A percentile compares a stretch with the other conserved stretches of the same genome.
Evolutionary conservation across 2,888 invertebrate species (phyloP).

Genomic region (Glyphotaelius pellucidus): DNA sequence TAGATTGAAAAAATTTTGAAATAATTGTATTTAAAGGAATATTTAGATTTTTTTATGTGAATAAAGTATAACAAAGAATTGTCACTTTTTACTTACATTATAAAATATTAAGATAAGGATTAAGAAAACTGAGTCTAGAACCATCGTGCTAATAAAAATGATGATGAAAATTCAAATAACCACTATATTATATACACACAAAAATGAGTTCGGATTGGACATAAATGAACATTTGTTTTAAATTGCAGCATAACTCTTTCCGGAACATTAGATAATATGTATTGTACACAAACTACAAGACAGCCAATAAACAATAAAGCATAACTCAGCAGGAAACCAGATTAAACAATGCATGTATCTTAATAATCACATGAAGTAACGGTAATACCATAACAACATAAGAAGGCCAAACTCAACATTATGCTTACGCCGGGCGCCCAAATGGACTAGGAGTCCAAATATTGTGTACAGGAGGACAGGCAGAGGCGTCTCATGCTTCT

Average conservation of each 20-base stretch:
- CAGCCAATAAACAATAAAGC: not conserved
- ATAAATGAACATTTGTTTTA: not conserved
- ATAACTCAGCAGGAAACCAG: not conserved
- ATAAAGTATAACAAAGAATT: not conserved
- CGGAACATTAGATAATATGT: not conserved
- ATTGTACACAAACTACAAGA: not conserved
- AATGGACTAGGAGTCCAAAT: slow-evolving; percentile 76
- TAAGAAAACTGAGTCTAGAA: not conserved
- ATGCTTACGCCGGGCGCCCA: slow-evolving; percentile 78
- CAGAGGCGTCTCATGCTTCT: slow-evolving; percentile 68
- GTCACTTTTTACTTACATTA: not conserved
- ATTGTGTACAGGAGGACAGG: slow-evolving; percentile 76
- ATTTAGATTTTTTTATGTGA: not conserved
- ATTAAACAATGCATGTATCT: not conserved
- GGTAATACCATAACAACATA: slow-evolving; percentile 11
- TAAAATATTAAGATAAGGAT: not conserved
- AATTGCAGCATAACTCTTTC: not conserved
- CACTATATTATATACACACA: not conserved
- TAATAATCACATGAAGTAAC: slow-evolving; percentile 3
- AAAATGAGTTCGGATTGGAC: not conserved
- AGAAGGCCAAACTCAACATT: slow-evolving; percentile 16
- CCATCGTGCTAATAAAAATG: not conserved
- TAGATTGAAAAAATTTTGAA: not conserved
- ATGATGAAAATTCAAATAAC: not conserved
- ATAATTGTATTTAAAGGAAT: not conserved